These are phyloP conservation scores for Ichneumon xanthorius DNA, from an alignment of 2,888 invertebrate species.

Conservation along the genomic window DNA sequence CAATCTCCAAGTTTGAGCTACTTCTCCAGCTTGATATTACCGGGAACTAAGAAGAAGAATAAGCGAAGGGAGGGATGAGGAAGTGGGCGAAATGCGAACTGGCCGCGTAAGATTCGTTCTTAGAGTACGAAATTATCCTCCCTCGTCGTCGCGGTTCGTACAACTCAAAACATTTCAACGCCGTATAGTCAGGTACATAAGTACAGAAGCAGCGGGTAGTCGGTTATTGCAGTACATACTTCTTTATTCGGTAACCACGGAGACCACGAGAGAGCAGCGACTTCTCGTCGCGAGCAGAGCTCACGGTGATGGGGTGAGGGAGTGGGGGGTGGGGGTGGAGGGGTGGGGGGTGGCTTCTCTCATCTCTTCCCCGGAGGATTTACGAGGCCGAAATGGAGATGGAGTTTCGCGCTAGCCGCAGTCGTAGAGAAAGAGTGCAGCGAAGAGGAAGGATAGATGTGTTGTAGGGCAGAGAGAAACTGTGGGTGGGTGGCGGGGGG, in stretches of 20 bases:
- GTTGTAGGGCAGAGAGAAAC: background rate
- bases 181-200: conserved; percentile 19
- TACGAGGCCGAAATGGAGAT: conserved; percentile 70
- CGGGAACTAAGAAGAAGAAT: background rate
- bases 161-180: conserved; percentile 13
- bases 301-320: conserved; percentile 33
- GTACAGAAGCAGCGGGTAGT: conserved; percentile 3
- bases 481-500: background rate
- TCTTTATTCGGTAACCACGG: conserved; percentile 67
- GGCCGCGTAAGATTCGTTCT: background rate
- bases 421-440: conserved; percentile 1
- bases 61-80: background rate
- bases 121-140: conserved; percentile 12
- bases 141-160: conserved; percentile 1
- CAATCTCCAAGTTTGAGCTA: background rate
- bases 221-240: conserved; percentile 51
- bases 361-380: conserved; percentile 62
- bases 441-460: conserved; percentile 31
- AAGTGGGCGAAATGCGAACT: conserved; percentile 1
- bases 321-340: background rate
- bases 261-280: conserved; percentile 47
- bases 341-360: background rate
- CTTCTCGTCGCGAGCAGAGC: conserved; percentile 27
- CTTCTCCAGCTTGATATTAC: background rate
- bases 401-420: conserved; percentile 42